Base-by-base conservation (phyloP, 1,140 invertebrate species). In the Physella acuta region DNA sequence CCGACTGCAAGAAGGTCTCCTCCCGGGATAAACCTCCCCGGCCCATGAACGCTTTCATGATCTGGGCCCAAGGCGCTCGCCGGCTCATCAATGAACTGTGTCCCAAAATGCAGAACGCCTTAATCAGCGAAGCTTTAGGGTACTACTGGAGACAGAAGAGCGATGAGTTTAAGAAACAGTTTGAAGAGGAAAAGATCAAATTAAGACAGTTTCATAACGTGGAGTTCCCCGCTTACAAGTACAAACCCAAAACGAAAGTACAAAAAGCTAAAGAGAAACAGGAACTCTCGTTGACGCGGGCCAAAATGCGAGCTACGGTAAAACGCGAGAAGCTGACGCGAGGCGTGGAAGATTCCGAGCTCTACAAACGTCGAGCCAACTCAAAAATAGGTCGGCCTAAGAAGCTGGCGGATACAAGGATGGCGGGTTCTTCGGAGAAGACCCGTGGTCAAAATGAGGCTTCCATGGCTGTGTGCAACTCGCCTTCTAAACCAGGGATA, bases 31-130 rank as follows among this genome's bases (percentile, higher is more conserved):
- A 68, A 51, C 66, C 66, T 20, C 66, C 66, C 24, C 26, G 66
- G 33, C 66, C 66, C 4, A 68, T 68, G 66, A 68, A 68, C n/a
- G 66, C 66, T 44, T 68, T 68, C 34, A 68, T 68, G 66, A 68
- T 68, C 14, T 68, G 66, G 66, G 53, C 66, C 11, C 66, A 68
- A 39, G 37, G 66, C 14, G 66, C 66, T 28, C 66, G 66, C 24
- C 37, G 66, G 16, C 11, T 68, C 2, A 68, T 68, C 39, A 68
- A 68, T 28, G 66, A 68, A 33, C 55, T 68, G 5, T 68, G 66
- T n/a, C 66, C 66, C 3, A 58, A 60, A 28, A 68, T 68, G 66
- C 66, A 68, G 30, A 68, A 68, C 28, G 66, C 66, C 36, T 16
- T 49, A 3, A 68, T 68, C 55, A 68, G 66, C 24, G 66, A 58